Conservation (phyloP, 2,888 invertebrate species). For the Epinotia ramella region DNA sequence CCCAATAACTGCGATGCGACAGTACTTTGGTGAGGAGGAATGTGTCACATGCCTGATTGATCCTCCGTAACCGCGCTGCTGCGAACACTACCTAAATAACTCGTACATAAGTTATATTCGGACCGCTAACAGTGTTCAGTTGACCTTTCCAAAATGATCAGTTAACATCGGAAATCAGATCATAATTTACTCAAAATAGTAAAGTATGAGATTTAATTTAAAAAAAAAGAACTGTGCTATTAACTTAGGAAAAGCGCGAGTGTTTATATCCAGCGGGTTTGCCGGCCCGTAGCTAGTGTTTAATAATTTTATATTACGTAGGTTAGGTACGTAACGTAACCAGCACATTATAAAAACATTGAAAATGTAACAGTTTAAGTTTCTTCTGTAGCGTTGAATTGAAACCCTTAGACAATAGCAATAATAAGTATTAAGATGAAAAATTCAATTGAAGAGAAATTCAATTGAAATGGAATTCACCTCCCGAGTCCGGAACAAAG, state of each 20-base stretch:
- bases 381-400: neutral
- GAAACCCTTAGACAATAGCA: neutral
- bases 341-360: no score
- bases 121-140: neutral
- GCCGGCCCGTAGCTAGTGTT: no score
- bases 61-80: neutral
- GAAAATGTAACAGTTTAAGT: no score
- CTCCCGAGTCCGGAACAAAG: constrained; percentile 10
- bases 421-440: constrained; percentile 10
- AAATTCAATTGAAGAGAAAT: constrained; percentile 14
- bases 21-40: neutral
- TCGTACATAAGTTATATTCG: neutral
- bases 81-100: neutral
- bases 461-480: constrained; percentile 31
- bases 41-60: constrained; percentile 10
- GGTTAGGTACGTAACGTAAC: no score
- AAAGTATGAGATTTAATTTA: no score
- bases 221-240: no score
- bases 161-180: no score
- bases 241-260: no score
- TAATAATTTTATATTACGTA: no score
- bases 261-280: no score
- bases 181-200: neutral
- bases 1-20: constrained; percentile 27
- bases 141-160: neutral